Evolutionary conservation across 2,888 invertebrate genomes (phyloP), one percentile per base, ranked within the genome.

Genomic region (Cheilosia grossa): DNA sequence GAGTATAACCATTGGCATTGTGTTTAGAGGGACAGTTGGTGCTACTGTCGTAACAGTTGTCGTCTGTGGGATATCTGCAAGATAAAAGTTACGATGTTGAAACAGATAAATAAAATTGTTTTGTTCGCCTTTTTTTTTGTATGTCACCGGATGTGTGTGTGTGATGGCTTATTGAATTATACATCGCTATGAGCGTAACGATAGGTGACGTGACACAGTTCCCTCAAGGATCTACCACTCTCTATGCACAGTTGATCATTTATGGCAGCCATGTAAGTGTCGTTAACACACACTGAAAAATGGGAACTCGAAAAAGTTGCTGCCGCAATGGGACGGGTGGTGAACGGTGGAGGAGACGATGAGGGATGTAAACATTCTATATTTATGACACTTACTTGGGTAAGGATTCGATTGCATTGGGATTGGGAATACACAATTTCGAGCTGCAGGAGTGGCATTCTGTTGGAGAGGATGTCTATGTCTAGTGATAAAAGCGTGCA

Each of bases 21-120:
- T 91, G 81, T 91, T 91, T 80, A 91, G 89, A 59, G 91, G 90
- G 59, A 89, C 90, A 69, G 92, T 92, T 44, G 92, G 92, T 27
- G 91, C 89, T 88, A 92, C 89, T 54, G 92, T 92, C 80, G 92
- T 92, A 81, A 91, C 90, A 64, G 91, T 90, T 87, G 92, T 92
- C 73, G 92, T 91, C 88, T 92, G 92, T 44, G 92, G 92, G 87
- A 92, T 92, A 87, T 92, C 92, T 92, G 87, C 17, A 86, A 87
- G 87, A 83, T 66, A 81, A 87, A 77, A 74, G 80, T 54, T 72
- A 75, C 81, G 80, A 70, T 70, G 69, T 80, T 64, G 37, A 83
- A 79, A 80, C 67, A 66, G 69, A 74, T 81, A 56, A 63, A 85
- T 70, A 61, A 19, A 78, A 72, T 49, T 75, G 53, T 75, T 73